Conservation (phyloP, 2,113 vertebrate species). For the Trogon surrucura region DNA sequence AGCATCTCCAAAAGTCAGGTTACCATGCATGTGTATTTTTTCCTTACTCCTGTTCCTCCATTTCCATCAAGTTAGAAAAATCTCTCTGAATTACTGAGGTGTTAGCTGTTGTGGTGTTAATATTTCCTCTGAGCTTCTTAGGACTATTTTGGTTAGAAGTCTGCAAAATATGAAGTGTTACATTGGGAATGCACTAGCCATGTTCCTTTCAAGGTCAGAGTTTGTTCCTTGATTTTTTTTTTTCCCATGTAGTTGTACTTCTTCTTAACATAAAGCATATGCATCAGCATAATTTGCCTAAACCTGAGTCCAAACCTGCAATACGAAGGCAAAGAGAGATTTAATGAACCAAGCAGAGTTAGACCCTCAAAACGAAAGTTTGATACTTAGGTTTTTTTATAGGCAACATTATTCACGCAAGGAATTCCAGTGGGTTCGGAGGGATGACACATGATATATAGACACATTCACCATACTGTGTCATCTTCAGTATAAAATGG, state of each 20-base stretch:
- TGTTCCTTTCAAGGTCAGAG: background rate
- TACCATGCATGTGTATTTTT: background rate
- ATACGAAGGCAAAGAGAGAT: background rate
- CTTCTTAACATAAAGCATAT: background rate
- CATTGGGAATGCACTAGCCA: background rate
- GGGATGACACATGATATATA: background rate
- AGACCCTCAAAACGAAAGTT: background rate
- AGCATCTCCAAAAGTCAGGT: background rate
- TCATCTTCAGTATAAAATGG: background rate
- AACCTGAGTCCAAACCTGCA: background rate
- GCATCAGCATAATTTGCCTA: background rate
- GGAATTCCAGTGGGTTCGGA: background rate
- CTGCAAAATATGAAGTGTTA: background rate
- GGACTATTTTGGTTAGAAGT: background rate
- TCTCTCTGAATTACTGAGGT: background rate
- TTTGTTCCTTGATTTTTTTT: background rate
- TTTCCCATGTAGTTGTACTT: background rate
- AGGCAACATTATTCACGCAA: background rate
- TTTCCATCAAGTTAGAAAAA: background rate
- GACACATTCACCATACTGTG: background rate
- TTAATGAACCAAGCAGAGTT: background rate
- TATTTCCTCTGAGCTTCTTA: background rate
- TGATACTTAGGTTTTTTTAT: background rate
- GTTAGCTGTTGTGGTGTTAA: background rate
- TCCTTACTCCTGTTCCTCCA: background rate